Evolutionary conservation across 1,140 invertebrate species (phyloP), one percentile per base, ranked within the genome.

Genomic region (Carcinoscorpius rotundicauda): DNA sequence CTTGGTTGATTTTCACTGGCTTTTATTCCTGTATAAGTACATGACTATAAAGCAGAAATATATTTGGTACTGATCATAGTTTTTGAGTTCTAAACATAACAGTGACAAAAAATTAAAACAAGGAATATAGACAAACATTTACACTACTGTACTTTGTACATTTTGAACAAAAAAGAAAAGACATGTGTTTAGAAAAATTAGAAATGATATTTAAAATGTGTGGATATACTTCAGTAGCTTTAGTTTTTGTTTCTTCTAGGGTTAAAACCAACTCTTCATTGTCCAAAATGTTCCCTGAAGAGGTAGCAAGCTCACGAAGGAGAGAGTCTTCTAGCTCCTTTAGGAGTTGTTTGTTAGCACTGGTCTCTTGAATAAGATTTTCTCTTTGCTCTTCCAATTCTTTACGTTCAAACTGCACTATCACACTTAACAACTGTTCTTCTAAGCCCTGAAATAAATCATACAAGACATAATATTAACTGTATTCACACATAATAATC

Each of bases 201-300:
- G 29, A 29, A 29, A 29, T 29, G 29, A 29, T 29, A 29, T 29
- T 29, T 29, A 29, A 29, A 29, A 29, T 29, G 63, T 62, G 89
- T 10, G 82, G 77, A 3, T 82, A 78, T 61, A 98, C 93, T 51
- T 87, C 88, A n/a, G 82, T 82, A 58, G 89, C 87, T 67, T 90
- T 96, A 8, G 85, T 83, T 74, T 98, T 97, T 0, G 92, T 92
- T 71, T 89, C 84, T 72, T 97, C 91, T 59, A 99, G 78, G 0
- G 93, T 96, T 50, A 82, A 82, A n/a, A 98, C 77, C 0, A 99
- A 79, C 66, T 87, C 85, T 76, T 83, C 85, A 77, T 97, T 93
- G 75, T 94, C 86, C 5, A 97, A 78, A 60, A 97, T 91, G 76
- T 94, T 91, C 57, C 88, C 88, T 61, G 51, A 48, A n/a, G 4